phyloP scores from a whole-genome alignment of 2,888 invertebrate genomes.

The Trilocha varians region DNA sequence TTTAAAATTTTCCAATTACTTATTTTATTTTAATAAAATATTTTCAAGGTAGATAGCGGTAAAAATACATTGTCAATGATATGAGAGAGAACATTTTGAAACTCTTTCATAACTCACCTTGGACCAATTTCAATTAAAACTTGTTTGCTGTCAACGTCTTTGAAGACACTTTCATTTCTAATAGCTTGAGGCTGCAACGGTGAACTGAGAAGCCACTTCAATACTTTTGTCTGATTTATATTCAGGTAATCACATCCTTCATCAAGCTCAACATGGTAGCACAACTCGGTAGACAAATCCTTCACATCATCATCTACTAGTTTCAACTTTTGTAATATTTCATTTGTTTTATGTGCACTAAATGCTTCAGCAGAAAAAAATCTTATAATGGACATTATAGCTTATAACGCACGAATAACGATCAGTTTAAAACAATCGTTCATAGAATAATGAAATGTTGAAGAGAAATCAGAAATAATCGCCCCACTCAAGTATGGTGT shows the following conservation, averaged over 20 bases:
- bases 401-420: neutral
- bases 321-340: constrained; percentile 72
- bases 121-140: constrained; percentile 91
- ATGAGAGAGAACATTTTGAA: neutral
- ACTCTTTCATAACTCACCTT: constrained; percentile 63
- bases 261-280: constrained; percentile 83
- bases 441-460: constrained; percentile 2
- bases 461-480: neutral
- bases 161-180: constrained; percentile 65
- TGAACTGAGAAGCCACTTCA: constrained; percentile 86
- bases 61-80: neutral
- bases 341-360: constrained; percentile 73
- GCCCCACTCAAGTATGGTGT: neutral
- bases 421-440: neutral
- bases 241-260: constrained; percentile 65
- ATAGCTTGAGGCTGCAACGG: constrained; percentile 77
- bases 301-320: constrained; percentile 56
- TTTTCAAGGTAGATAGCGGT: neutral
- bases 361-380: constrained; percentile 77
- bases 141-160: constrained; percentile 41
- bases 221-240: constrained; percentile 73
- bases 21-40: neutral
- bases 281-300: constrained; percentile 79
- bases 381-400: constrained; percentile 68
- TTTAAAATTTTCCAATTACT: too few relatives aligned